Base-by-base conservation (phyloP, 2,113 vertebrate genomes). In the Barbus barbus region DNA sequence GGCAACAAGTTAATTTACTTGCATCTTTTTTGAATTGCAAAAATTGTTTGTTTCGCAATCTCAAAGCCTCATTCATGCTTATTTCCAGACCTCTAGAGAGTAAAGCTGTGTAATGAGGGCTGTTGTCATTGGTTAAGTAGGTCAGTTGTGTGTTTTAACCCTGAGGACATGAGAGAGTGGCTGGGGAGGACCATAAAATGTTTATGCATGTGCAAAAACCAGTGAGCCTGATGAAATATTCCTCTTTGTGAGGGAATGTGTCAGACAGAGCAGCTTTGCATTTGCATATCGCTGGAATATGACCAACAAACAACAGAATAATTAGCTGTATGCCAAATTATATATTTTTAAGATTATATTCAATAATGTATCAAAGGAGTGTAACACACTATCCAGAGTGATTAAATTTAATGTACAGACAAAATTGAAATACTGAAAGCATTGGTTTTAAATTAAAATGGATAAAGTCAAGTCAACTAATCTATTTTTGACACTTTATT, bases 71-170 rank as follows among this genome's bases (percentile, higher is more conserved):
- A 5, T 72, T 78, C 11, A 65, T 80, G n/a, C 88, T 79, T 84
- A 74, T 80, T 53, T 85, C 26, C 61, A 78, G 61, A 74, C 84
- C 33, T 65, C 18, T 78, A 38, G 82, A 80, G 78, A 91, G 86
- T 88, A 63, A 88, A 86, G 81, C 86, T 76, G 26, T 78, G 74
- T 83, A 81, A 61, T 72, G 78, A 88, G 67, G 83, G 86, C 41
- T 79, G 83, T 71, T 83, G 85, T 91, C 89, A 91, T 91, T 91
- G 87, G 80, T 63, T 85, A 95, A 94, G 91, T 94, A 94, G 93
- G 94, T 94, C 93, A 94, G 88, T 89, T 90, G 91, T 86, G 88
- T 90, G 86, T 92, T 44, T 92, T 87, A 86, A 84, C 90, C 92
- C 87, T 28, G 41, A 86, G 92, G 91, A 90, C 91, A 91, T 92